Conservation (phyloP, 2,797 vertebrate genomes). For the Champsocephalus gunnari region DNA sequence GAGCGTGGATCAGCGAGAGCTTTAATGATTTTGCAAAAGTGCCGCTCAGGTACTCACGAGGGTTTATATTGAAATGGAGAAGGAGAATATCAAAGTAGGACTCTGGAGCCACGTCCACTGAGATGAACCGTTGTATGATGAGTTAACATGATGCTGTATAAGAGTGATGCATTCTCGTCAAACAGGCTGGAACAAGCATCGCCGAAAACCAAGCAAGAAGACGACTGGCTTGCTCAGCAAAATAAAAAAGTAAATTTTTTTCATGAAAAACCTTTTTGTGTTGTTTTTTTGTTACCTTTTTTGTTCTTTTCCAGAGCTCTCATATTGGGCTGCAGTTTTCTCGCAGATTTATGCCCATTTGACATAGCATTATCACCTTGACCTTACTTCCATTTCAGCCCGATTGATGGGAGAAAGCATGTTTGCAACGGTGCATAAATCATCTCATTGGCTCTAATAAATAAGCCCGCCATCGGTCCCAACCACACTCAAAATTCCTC, state of each 20-base stretch:
- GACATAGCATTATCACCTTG: constrained; percentile 20
- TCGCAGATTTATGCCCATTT: constrained; percentile 1
- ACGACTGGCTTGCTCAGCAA: constrained; percentile 13
- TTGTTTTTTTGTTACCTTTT: neutral
- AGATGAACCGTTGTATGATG: constrained; percentile 46
- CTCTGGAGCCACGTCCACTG: constrained; percentile 24
- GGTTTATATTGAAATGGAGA: constrained; percentile 48
- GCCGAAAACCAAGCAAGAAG: constrained; percentile 14
- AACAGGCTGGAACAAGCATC: constrained; percentile 56
- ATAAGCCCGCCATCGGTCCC: constrained; percentile 62
- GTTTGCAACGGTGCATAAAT: constrained; percentile 70
- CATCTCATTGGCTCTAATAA: constrained; percentile 64
- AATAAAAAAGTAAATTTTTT: neutral
- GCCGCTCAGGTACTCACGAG: constrained; percentile 41
- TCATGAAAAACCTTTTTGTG: neutral
- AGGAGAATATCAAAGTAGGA: constrained; percentile 49
- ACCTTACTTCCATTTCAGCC: constrained; percentile 23
- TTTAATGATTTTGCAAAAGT: constrained; percentile 47
- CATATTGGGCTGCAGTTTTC: constrained; percentile 2
- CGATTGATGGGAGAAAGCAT: constrained; percentile 57
- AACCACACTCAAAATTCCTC: constrained; percentile 76
- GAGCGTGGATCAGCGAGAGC: constrained; percentile 33
- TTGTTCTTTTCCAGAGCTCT: neutral
- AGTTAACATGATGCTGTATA: constrained; percentile 37
- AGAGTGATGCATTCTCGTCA: constrained; percentile 46